A percentile compares a stretch with the other conserved stretches of the same genome.
phyloP scores from a whole-genome alignment of 2,797 vertebrate genomes.

The Xyrichtys novacula region DNA sequence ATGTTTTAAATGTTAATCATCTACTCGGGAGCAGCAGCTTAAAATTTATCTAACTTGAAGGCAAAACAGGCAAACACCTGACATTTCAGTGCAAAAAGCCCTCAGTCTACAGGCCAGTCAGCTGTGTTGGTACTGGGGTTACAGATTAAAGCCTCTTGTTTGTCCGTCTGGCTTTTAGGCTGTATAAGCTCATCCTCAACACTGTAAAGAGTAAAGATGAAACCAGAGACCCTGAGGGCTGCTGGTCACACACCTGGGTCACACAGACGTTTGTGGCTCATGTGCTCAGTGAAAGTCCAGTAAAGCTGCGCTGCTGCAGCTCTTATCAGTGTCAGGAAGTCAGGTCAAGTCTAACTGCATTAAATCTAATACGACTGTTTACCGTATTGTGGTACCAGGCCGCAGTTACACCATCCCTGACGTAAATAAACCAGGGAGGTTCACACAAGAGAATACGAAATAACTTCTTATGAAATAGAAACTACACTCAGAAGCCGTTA shows the following conservation, averaged over 20 bases:
- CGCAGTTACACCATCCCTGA: no score
- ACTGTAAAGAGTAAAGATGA: slow-evolving; percentile 37
- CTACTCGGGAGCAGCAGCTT: slow-evolving; percentile 36
- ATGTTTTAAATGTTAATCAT: slow-evolving; percentile 57
- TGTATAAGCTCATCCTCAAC: neutral
- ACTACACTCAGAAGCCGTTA: no score
- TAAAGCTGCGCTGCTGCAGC: slow-evolving; percentile 9
- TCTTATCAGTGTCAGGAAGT: slow-evolving; percentile 32
- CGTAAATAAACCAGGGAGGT: no score
- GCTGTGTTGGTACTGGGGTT: no score
- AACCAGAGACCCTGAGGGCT: slow-evolving; percentile 21
- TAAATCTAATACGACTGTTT: no score
- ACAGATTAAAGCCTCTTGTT: no score
- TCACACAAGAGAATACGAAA: no score
- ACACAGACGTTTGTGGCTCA: slow-evolving; percentile 24
- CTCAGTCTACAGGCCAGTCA: no score
- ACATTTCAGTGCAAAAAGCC: slow-evolving; percentile 21
- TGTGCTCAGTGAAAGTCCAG: slow-evolving; percentile 28
- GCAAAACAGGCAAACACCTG: slow-evolving; percentile 46
- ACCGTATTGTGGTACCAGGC: no score
- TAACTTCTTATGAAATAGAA: no score
- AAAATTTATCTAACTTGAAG: slow-evolving; percentile 46
- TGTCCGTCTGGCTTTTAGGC: slow-evolving; percentile 8
- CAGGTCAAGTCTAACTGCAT: no score
- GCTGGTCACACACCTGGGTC: slow-evolving; percentile 30